Evolutionary conservation across 2,888 invertebrate genomes (phyloP), one percentile per base, ranked within the genome.

Genomic region (Cyclophora albipunctata): DNA sequence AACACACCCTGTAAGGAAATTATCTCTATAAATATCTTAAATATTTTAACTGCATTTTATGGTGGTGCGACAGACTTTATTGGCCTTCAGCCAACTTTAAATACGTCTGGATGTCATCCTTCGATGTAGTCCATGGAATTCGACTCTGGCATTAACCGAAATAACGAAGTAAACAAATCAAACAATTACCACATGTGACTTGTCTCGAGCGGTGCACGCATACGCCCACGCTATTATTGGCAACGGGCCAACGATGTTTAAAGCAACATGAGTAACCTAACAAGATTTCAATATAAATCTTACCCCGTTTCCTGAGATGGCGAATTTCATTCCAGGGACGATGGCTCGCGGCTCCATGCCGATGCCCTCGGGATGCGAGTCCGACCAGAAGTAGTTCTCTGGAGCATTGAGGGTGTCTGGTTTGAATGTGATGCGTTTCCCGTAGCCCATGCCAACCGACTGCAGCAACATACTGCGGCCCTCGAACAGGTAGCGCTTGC

Each of bases 301-400:
- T 68, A 91, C 90, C 62, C 91, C 91, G 60, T 90, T 91, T 64
- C 92, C 91, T 55, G 89, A 82, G 50, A 93, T 88, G 7, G 84
- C 72, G 75, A 93, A 93, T 64, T 90, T 90, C 92, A 92, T 92
- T 40, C 92, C 92, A 41, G 91, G 91, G 56, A 90, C 90, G 40
- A 93, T 90, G 4, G 93, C 93, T 45, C 92, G 88, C 2, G 92
- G 88, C 71, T 93, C 93, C 70, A 93, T 85, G 47, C 93, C 94
- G 53, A 92, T 82, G 41, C 94, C 94, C 65, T 93, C 93, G 3
- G 93, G 91, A 62, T 92, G 92, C 42, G 92, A 93, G 77, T 95
- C 94, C 34, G 94, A 94, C 94, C 94, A 94, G 78, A 95, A 92
- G 73, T 91, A 93, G 75, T 93, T 93, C 59, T 92, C 89, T 3